phyloP scores from a whole-genome alignment of 2,888 invertebrate genomes.

The Parelbella ahira region DNA sequence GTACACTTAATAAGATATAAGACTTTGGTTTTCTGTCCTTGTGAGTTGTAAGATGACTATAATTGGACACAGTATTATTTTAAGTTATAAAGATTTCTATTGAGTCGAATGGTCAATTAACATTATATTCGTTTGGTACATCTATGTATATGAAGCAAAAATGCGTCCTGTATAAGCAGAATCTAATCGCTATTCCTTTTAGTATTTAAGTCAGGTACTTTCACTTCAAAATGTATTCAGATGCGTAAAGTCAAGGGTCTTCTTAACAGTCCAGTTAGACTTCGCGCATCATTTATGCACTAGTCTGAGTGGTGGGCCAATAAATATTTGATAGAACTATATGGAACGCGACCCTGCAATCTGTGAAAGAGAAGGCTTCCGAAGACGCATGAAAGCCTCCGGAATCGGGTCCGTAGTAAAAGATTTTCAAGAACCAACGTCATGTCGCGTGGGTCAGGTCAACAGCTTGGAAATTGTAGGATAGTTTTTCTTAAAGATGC shows the following conservation, averaged over 20 bases:
- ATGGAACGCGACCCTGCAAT: slow-evolving; percentile 7
- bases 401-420: slow-evolving; percentile 7
- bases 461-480: slow-evolving; percentile 10
- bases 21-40: too few species aligned
- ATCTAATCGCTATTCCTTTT: too few species aligned
- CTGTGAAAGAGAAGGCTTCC: slow-evolving; percentile 14
- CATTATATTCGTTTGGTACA: too few species aligned
- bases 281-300: slow-evolving; percentile 15
- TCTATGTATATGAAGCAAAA: too few species aligned
- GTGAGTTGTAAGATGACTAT: too few species aligned
- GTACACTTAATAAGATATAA: too few species aligned
- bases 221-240: too few species aligned
- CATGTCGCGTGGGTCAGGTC: slow-evolving; percentile 9
- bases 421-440: slow-evolving; percentile 8
- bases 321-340: slow-evolving; percentile 21
- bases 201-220: too few species aligned
- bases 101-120: too few species aligned
- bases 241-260: slow-evolving; percentile 1
- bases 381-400: slow-evolving; percentile 15
- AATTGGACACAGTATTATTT: too few species aligned
- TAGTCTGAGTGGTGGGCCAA: slow-evolving; percentile 4
- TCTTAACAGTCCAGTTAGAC: slow-evolving; percentile 1
- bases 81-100: too few species aligned
- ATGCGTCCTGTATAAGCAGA: too few species aligned
- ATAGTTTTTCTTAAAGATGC: slow-evolving; percentile 1